A percentile compares a stretch with the other conserved stretches of the same genome.
Evolutionary conservation across 2,888 invertebrate genomes (phyloP).

Genomic region (Xylocampa areola): DNA sequence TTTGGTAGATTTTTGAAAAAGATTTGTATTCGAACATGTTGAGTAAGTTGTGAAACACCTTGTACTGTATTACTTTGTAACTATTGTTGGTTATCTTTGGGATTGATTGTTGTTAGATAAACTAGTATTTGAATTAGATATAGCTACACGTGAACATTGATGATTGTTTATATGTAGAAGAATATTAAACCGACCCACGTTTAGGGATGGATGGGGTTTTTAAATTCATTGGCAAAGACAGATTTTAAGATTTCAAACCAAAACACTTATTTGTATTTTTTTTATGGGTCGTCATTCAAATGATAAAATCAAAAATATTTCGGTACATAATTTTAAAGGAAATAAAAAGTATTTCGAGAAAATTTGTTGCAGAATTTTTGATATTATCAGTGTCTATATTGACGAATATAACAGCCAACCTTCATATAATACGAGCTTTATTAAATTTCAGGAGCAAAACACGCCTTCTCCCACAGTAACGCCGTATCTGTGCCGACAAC

Average conservation of each 20-base stretch:
- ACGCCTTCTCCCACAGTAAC: constrained; percentile 94
- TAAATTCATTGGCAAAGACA: too few relatives aligned
- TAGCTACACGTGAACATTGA: constrained; percentile 18
- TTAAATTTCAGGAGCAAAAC: constrained; percentile 80
- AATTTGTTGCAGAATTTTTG: too few relatives aligned
- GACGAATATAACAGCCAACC: constrained; percentile 1
- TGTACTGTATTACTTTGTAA: constrained; percentile 17
- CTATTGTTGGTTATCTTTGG: constrained; percentile 29
- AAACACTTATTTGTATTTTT: too few relatives aligned
- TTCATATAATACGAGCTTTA: constrained; percentile 35
- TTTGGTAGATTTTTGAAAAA: too few relatives aligned
- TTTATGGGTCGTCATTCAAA: too few relatives aligned
- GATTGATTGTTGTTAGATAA: constrained; percentile 30
- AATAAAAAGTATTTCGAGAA: too few relatives aligned
- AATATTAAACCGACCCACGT: not conserved
- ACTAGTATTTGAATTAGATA: constrained; percentile 30
- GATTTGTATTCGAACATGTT: too few relatives aligned
- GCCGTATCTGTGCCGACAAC: constrained; percentile 95
- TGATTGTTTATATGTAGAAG: not conserved
- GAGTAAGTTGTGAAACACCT: constrained; percentile 13
- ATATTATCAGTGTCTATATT: not conserved
- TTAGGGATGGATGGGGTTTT: not conserved
- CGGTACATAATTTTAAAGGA: too few relatives aligned
- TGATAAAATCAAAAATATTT: too few relatives aligned
- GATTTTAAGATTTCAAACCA: too few relatives aligned